A percentile compares a stretch with the other conserved stretches of the same genome.
phyloP scores from a whole-genome alignment of 2,113 vertebrate genomes.

The Podocnemis expansa region DNA sequence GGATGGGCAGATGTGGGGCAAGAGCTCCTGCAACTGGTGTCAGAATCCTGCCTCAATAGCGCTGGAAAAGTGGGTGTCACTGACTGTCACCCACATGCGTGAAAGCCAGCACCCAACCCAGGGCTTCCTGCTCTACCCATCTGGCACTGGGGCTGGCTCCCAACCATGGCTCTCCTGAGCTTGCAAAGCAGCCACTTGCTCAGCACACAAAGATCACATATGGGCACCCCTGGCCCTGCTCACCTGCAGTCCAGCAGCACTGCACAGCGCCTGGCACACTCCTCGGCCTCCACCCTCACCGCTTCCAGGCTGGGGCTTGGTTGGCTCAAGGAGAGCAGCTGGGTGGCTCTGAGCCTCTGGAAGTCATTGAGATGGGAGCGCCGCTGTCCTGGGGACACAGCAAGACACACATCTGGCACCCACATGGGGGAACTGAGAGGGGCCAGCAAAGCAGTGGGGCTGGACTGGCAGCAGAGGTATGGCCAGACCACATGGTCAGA shows the following conservation, averaged over 20 bases:
- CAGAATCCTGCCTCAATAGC: not conserved
- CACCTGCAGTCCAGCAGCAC: conserved; percentile 87
- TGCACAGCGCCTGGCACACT: conserved; percentile 86
- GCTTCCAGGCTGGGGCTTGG: conserved; percentile 39
- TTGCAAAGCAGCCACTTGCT: too few species aligned
- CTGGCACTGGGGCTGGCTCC: too few species aligned
- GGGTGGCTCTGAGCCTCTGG: conserved; percentile 88
- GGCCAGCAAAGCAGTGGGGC: not conserved
- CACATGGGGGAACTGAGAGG: not conserved
- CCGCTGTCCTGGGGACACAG: conserved; percentile 70
- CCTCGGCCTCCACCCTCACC: conserved; percentile 76
- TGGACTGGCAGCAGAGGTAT: not conserved
- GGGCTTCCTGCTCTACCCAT: too few species aligned
- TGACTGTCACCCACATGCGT: not conserved
- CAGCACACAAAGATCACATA: not conserved
- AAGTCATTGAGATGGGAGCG: conserved; percentile 92
- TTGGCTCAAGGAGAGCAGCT: conserved; percentile 76
- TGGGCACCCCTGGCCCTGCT: not conserved
- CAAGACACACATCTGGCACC: not conserved
- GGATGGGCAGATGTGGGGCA: not conserved
- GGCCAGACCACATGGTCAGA: not conserved
- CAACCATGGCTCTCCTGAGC: too few species aligned
- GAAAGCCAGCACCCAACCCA: too few species aligned
- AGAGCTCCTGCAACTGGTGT: not conserved
- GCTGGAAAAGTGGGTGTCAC: not conserved